Evolutionary conservation across 2,797 vertebrate genomes (phyloP).

Genomic region (Eulemur rubriventer): DNA sequence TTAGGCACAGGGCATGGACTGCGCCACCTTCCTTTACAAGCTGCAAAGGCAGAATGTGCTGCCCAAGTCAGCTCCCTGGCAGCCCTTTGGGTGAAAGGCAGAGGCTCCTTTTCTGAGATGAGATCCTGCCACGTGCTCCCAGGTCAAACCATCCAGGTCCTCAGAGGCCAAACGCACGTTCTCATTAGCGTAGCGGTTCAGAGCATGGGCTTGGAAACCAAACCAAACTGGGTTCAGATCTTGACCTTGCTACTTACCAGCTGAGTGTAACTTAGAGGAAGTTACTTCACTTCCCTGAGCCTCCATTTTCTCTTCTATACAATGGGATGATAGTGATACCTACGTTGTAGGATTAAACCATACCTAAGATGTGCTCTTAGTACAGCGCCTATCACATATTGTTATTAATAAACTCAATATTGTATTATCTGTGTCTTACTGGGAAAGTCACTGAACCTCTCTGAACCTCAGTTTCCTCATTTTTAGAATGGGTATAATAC

Average conservation of each 20-base stretch:
- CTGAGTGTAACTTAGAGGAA: not conserved
- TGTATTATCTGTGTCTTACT: not conserved
- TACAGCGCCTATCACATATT: fast-evolving
- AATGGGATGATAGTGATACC: not conserved
- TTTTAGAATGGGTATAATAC: too few relatives aligned
- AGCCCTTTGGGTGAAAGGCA: not conserved
- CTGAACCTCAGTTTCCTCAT: not conserved
- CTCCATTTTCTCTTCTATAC: not conserved
- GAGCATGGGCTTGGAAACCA: not conserved
- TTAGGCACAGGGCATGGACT: not conserved
- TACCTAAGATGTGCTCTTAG: not conserved
- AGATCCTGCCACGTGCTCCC: not conserved
- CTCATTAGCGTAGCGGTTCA: not conserved
- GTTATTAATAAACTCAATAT: not conserved
- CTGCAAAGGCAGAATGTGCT: not conserved
- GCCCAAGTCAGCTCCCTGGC: not conserved
- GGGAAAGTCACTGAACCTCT: not conserved
- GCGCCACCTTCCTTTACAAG: not conserved
- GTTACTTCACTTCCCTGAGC: not conserved
- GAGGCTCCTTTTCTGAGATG: not conserved
- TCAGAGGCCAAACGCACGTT: fast-evolving
- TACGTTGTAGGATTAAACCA: fast-evolving
- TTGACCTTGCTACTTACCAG: not conserved
- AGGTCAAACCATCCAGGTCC: not conserved
- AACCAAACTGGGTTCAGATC: not conserved